Evolutionary conservation across 2,888 invertebrate species (phyloP).

Genomic region (Enchytraeus crypticus): DNA sequence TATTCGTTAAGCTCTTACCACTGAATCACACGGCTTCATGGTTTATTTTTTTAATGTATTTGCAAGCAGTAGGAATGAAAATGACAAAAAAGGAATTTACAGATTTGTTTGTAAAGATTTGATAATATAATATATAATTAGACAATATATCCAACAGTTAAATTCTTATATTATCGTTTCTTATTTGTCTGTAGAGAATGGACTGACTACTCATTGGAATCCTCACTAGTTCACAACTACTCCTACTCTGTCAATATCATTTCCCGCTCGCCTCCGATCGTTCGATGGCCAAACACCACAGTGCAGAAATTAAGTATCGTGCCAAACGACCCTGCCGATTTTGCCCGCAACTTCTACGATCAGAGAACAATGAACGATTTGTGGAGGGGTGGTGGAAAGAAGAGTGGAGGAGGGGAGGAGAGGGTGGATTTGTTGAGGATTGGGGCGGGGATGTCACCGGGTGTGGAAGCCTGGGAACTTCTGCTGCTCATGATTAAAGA

Average conservation of each 20-base stretch:
- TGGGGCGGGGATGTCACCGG: constrained; percentile 24
- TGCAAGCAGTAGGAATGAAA: too few species aligned
- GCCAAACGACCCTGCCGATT: constrained; percentile 42
- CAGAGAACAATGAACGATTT: constrained; percentile 40
- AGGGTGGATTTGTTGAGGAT: constrained; percentile 36
- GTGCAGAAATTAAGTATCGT: constrained; percentile 32
- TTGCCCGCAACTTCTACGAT: constrained; percentile 38
- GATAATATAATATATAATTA: not conserved
- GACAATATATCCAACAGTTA: too few species aligned
- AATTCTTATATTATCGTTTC: too few species aligned
- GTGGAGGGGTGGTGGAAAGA: constrained; percentile 29
- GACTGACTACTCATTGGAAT: constrained; percentile 21
- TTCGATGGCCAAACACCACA: constrained; percentile 28
- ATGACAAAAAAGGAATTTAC: too few species aligned
- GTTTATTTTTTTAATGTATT: too few species aligned
- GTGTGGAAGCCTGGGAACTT: constrained; percentile 34
- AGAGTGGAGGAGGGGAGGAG: constrained; percentile 27
- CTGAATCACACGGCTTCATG: too few species aligned
- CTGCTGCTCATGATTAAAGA: constrained; percentile 40
- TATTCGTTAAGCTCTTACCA: too few species aligned
- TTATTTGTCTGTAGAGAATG: too few species aligned
- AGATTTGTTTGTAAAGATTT: not conserved
- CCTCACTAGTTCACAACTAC: constrained; percentile 33
- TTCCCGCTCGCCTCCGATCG: constrained; percentile 24
- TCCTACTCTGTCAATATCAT: constrained; percentile 33